phyloP scores from a whole-genome alignment of 1,140 invertebrate genomes.

The Drosophila ironensis region DNA sequence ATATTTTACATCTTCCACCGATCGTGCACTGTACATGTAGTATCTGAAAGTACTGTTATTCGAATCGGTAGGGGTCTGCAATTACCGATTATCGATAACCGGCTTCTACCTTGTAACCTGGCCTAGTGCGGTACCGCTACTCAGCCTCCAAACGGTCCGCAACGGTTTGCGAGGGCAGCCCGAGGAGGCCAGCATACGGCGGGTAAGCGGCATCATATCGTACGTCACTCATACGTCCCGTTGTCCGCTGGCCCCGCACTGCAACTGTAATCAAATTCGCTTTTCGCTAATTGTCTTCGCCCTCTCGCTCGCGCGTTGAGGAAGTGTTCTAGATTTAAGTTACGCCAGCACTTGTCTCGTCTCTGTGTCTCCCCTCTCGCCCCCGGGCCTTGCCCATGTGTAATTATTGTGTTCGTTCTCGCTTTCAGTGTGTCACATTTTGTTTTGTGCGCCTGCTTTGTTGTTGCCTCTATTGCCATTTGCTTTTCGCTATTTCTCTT shows the following conservation, averaged over 20 bases:
- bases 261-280: constrained; percentile 77
- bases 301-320: constrained; percentile 40
- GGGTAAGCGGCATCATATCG: background rate
- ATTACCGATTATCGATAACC: too few relatives aligned
- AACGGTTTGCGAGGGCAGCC: constrained; percentile 29
- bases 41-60: constrained; percentile 8
- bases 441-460: constrained; percentile 31
- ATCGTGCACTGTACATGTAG: background rate
- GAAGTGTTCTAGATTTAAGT: constrained; percentile 67
- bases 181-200: background rate
- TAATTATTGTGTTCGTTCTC: constrained; percentile 38
- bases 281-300: constrained; percentile 65
- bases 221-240: constrained; percentile 36
- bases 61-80: constrained; percentile 13
- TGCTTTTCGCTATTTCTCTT: constrained; percentile 65
- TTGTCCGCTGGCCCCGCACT: constrained; percentile 6
- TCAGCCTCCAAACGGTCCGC: constrained; percentile 43
- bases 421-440: constrained; percentile 75
- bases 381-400: constrained; percentile 2
- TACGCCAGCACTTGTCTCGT: constrained; percentile 61
- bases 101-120: constrained; percentile 43
- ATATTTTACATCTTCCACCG: too few relatives aligned
- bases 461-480: constrained; percentile 28
- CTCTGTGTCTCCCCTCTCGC: background rate
- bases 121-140: constrained; percentile 57